Evolutionary conservation across 2,113 vertebrate genomes (phyloP).

Genomic region (Haliaeetus leucogaster): DNA sequence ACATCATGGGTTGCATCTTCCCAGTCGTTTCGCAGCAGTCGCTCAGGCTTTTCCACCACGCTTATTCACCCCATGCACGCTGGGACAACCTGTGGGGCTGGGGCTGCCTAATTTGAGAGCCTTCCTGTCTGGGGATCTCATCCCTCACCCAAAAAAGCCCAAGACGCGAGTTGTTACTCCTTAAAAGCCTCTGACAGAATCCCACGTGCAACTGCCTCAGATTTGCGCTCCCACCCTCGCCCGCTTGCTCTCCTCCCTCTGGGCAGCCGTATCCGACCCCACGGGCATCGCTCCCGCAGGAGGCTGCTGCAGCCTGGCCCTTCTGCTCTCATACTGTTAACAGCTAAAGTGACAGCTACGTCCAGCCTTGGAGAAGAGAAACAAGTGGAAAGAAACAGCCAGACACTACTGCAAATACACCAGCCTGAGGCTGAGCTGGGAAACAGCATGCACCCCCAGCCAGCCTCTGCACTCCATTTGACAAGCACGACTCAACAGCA

Average conservation of each 20-base stretch:
- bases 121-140: neutral
- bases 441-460: fast-evolving
- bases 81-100: neutral
- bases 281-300: fast-evolving
- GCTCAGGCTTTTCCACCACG: neutral
- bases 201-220: neutral
- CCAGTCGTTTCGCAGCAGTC: neutral
- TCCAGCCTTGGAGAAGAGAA: neutral
- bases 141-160: neutral
- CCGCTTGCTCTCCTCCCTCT: neutral
- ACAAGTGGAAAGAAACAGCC: neutral
- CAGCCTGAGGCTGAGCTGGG: neutral
- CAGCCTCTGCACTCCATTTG: neutral
- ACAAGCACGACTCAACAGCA: neutral
- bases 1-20: slow-evolving; percentile 32
- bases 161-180: neutral
- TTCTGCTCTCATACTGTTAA: neutral
- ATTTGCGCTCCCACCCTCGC: neutral
- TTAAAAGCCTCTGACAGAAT: neutral
- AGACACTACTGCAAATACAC: neutral
- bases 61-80: neutral
- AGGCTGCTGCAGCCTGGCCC: neutral
- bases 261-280: neutral
- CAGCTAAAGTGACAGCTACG: neutral
- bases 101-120: neutral